Conservation (phyloP, 2,797 vertebrate species). For the Myotis daubentonii region DNA sequence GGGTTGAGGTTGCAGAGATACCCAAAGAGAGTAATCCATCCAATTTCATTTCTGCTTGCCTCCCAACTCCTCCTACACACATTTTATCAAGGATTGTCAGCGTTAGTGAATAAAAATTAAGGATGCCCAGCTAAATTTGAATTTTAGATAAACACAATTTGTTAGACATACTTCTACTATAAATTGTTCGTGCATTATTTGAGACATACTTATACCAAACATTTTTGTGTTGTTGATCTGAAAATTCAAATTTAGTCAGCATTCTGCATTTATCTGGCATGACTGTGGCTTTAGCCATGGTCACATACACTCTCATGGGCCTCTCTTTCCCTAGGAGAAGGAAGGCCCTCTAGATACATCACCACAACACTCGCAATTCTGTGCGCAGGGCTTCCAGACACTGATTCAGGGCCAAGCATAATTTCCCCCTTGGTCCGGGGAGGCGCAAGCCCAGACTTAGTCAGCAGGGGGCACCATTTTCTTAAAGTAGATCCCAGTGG, state of each 20-base stretch:
- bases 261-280: slow-evolving; percentile 49
- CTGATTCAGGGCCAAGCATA: background rate
- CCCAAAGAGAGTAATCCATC: background rate
- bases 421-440: slow-evolving; percentile 6
- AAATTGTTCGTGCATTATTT: background rate
- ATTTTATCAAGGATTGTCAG: background rate
- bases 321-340: slow-evolving; percentile 7
- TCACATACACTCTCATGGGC: background rate
- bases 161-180: background rate
- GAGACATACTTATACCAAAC: background rate
- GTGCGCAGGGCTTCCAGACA: slow-evolving; percentile 11
- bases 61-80: background rate
- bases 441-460: background rate
- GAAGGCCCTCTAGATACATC: background rate
- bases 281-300: slow-evolving; percentile 33
- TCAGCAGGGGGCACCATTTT: slow-evolving; percentile 74
- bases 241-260: slow-evolving; percentile 45
- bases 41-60: background rate
- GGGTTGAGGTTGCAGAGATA: background rate
- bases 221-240: background rate
- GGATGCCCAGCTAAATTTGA: slow-evolving; percentile 14
- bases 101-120: slow-evolving; percentile 48
- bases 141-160: slow-evolving; percentile 46
- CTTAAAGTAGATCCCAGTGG: slow-evolving; percentile 56
- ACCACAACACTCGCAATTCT: background rate